Base-by-base conservation (phyloP, 2,888 invertebrate genomes). In the Nowickia ferox region DNA sequence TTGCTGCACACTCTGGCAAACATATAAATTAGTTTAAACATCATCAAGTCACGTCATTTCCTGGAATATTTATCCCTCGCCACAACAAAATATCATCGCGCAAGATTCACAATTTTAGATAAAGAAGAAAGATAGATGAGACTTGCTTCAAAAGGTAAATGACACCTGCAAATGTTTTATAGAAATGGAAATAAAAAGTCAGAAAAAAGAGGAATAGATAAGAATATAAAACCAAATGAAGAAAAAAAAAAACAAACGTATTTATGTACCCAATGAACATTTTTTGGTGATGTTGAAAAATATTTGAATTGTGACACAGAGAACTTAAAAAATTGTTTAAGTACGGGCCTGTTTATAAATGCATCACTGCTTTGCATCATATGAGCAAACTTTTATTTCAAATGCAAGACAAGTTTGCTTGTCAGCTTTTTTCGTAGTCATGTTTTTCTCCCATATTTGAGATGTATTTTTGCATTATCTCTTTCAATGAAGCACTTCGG, bases 101-200 rank as follows among this genome's bases (percentile, higher is more conserved):
- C 42, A 66, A 72, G 90, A 91, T 91, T 88, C 85, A 88, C 90
- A 91, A 90, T 90, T 90, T 89, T 83, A 89, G 92, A 91, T 91
- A 89, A 88, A 74, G 86, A 71, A 79, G 40, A 57, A 85, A 86
- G 88, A 88, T 84, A 86, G 84, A 88, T 88, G 88, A 72, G 87
- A 83, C 84, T 84, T 17, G 30, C 38, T 63, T 40, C 4, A 38
- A 72, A 71, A 74, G 80, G 84, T 77, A 84, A 87, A 76, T 84
- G 87, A 88, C 88, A 79, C 86, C 68, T 61, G 9, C 30, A 76
- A 51, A 83, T 53, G 71, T 71, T 66, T 74, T 63, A 19, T 74
- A 30, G 44, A 46, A 61, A 38, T 9, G 69, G 84, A 81, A 57
- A 74, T 30, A 77, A 74, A 66, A 81, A 71, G 17, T 81, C 1